A percentile compares a stretch with the other conserved stretches of the same genome.
phyloP scores from a whole-genome alignment of 1,140 invertebrate genomes.

The Sitophilus oryzae region DNA sequence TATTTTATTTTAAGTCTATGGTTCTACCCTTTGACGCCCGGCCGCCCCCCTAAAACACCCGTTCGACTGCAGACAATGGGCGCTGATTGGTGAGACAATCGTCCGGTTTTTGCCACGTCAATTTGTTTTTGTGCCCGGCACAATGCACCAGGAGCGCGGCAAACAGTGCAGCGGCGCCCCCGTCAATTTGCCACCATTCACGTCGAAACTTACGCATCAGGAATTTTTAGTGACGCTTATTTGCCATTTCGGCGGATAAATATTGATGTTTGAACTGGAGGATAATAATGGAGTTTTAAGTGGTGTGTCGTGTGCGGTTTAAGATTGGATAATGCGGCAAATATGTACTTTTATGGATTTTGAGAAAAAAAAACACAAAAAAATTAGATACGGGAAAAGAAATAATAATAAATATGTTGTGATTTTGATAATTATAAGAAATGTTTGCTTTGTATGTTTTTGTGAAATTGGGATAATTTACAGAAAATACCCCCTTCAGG shows the following conservation, averaged over 20 bases:
- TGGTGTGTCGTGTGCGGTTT: not conserved
- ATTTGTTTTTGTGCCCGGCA: constrained; percentile 42
- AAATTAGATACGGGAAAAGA: too few relatives aligned
- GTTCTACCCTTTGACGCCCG: too few relatives aligned
- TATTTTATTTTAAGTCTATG: too few relatives aligned
- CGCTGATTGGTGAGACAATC: constrained; percentile 44
- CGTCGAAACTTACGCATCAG: constrained; percentile 38
- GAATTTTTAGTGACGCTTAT: constrained; percentile 39
- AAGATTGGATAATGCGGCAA: not conserved
- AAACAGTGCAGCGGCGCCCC: constrained; percentile 32
- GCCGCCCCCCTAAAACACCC: constrained; percentile 33
- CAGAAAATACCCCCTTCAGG: too few relatives aligned
- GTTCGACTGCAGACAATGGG: constrained; percentile 38
- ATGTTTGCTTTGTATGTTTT: too few relatives aligned
- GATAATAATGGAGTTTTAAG: not conserved
- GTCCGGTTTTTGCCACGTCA: constrained; percentile 43
- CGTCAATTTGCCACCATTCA: constrained; percentile 40
- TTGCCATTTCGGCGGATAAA: constrained; percentile 8
- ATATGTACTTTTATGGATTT: too few relatives aligned
- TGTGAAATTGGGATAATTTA: too few relatives aligned
- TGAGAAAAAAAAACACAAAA: too few relatives aligned
- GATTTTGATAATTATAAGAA: too few relatives aligned
- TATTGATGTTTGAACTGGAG: not conserved
- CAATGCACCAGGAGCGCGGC: constrained; percentile 35
- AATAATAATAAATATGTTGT: too few relatives aligned